Evolutionary conservation across 2,888 invertebrate genomes (phyloP), one percentile per base, ranked within the genome.

Genomic region (Gonocerus acuteangulatus): DNA sequence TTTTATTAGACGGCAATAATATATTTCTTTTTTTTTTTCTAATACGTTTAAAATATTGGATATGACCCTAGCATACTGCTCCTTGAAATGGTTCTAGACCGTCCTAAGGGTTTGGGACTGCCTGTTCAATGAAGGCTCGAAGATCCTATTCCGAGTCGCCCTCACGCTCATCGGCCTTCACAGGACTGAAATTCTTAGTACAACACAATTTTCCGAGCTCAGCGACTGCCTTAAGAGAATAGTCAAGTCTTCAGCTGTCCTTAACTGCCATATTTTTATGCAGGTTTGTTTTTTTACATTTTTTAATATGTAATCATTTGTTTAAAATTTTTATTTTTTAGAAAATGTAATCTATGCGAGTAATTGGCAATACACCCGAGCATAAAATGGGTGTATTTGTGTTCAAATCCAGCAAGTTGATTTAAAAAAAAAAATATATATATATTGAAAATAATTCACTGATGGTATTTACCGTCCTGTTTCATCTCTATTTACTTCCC

Each of bases 71-170:
- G 23, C 22, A 62, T 32, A 36, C n/a, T 13, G 7, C 11, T n/a
- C n/a, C n/a, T n/a, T n/a, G 27, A 9, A 27, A 27, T 27, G 27
- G 27, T 72, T 73, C 27, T 73, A 84, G 83, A 95, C 95, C 6
- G 93, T 94, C 44, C 78, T 95, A 19, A 80, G 95, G 71, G 88
- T 95, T 75, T 95, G 95, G 95, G 95, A 96, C 75, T 93, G 94
- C 72, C 77, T 95, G 63, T 95, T 96, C 77, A 87, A 88, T 69
- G 95, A 96, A 75, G 95, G 95, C 45, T 89, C 88, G 63, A 95
- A 95, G 77, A 86, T 95, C 68, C 78, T 96, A 67, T 90, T 95
- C 73, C 81, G 95, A 68, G 93, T 92, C 2, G 91, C 90, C 57
- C 72, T 95, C 67, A 86, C 92, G 9, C 78, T 95, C 68, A 86